These are phyloP conservation scores for Coelogynopora nodosa DNA, from an alignment of 2,888 invertebrate species.

Conservation along the genomic window DNA sequence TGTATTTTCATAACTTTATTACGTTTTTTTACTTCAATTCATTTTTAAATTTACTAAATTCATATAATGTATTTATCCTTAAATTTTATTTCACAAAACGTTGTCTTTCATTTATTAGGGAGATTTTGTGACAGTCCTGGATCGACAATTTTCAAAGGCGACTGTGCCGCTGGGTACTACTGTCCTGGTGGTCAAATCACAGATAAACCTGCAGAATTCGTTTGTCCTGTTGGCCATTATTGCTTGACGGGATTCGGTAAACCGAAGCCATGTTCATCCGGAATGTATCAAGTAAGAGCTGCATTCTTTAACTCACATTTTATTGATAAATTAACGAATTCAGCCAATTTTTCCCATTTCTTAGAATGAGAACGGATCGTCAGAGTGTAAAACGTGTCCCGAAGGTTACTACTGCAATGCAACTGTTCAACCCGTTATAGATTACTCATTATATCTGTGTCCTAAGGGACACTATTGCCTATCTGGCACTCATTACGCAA, in stretches of 20 bases:
- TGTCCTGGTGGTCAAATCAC: slow-evolving; percentile 56
- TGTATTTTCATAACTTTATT: no score
- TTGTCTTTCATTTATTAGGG: neutral
- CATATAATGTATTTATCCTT: no score
- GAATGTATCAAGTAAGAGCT: slow-evolving; percentile 55
- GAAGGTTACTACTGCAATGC: slow-evolving; percentile 57
- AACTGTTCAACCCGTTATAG: slow-evolving; percentile 54
- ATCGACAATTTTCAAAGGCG: slow-evolving; percentile 47
- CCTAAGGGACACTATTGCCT: slow-evolving; percentile 59
- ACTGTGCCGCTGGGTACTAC: slow-evolving; percentile 56
- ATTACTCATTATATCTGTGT: slow-evolving; percentile 53
- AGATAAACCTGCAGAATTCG: slow-evolving; percentile 53
- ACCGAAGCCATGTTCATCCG: slow-evolving; percentile 55
- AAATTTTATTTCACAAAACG: no score
- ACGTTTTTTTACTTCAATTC: no score
- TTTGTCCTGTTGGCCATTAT: slow-evolving; percentile 55
- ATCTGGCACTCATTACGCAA: slow-evolving; percentile 54
- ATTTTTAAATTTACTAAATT: no score
- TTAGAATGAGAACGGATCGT: slow-evolving; percentile 49
- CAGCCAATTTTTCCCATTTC: neutral
- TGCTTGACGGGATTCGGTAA: slow-evolving; percentile 53
- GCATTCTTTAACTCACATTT: no score
- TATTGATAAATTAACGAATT: no score
- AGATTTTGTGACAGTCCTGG: neutral
- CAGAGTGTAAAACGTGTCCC: slow-evolving; percentile 55